Conservation (phyloP, 2,113 vertebrate genomes). For the Garra rufa region DNA sequence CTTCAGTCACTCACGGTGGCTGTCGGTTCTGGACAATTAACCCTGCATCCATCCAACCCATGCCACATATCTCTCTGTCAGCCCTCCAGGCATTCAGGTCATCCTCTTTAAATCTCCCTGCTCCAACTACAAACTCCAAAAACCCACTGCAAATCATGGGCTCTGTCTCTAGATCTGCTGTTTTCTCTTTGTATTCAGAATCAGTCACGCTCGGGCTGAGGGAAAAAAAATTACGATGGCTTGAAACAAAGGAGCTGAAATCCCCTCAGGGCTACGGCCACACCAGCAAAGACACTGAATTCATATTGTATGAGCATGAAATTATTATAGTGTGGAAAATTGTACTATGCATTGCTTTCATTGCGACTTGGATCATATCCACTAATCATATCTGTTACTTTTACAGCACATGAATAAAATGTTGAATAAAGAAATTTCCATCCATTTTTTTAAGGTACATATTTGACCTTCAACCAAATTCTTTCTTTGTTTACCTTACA, state of each 20-base stretch:
- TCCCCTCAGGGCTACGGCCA: background rate
- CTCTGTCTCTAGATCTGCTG: background rate
- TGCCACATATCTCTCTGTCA: constrained; percentile 8
- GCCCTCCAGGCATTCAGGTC: background rate
- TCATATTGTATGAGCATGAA: constrained; percentile 1
- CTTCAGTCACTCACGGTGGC: constrained; percentile 33
- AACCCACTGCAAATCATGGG: background rate
- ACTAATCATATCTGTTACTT: background rate
- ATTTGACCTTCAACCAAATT: constrained; percentile 14
- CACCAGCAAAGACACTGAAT: background rate
- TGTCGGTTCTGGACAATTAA: constrained; percentile 39
- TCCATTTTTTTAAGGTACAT: background rate
- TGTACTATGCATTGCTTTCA: background rate
- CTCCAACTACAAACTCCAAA: constrained; percentile 5
- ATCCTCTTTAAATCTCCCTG: background rate
- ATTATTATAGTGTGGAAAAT: background rate
- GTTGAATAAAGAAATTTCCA: background rate
- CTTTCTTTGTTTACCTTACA: constrained; percentile 13
- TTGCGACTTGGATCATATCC: background rate
- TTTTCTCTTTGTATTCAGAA: background rate
- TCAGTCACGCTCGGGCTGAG: background rate
- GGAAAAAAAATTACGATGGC: background rate
- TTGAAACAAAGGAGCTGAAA: constrained; percentile 14
- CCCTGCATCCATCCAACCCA: constrained; percentile 17
- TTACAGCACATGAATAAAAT: background rate